Conservation (phyloP, 1,140 invertebrate species). For the Heliconius eleuchia region DNA sequence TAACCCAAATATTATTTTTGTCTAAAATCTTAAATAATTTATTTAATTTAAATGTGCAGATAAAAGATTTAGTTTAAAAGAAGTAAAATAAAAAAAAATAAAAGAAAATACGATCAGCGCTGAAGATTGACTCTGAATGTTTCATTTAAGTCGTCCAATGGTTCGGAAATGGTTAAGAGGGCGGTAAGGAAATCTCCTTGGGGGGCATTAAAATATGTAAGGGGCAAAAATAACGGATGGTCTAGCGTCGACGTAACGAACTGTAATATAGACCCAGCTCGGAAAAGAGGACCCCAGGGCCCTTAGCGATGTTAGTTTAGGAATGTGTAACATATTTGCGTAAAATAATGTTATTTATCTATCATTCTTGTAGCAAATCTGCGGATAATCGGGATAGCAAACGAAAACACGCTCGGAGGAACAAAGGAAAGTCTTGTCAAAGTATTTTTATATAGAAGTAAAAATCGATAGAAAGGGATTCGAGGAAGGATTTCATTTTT, state of each 20-base stretch:
- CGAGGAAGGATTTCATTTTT: not conserved
- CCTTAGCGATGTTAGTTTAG: slow-evolving; percentile 64
- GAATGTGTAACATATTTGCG: slow-evolving; percentile 75
- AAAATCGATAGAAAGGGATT: slow-evolving; percentile 14
- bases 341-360: slow-evolving; percentile 78
- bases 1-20: no score
- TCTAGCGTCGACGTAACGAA: slow-evolving; percentile 68
- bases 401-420: slow-evolving; percentile 33
- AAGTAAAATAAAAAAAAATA: slow-evolving; percentile 8
- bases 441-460: slow-evolving; percentile 24
- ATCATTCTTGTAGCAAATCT: slow-evolving; percentile 76
- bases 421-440: slow-evolving; percentile 25
- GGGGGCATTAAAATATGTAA: slow-evolving; percentile 76
- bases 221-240: slow-evolving; percentile 78
- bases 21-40: no score
- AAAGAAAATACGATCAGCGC: slow-evolving; percentile 47
- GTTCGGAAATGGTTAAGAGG: slow-evolving; percentile 68
- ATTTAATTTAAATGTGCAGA: not conserved
- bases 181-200: slow-evolving; percentile 60
- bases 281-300: slow-evolving; percentile 67
- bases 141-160: slow-evolving; percentile 69
- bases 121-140: slow-evolving; percentile 68
- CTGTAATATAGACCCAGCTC: slow-evolving; percentile 64
- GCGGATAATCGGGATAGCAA: slow-evolving; percentile 57
- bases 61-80: not conserved